Base-by-base conservation (phyloP, 2,888 invertebrate species). In the Epinotia brunnichana region DNA sequence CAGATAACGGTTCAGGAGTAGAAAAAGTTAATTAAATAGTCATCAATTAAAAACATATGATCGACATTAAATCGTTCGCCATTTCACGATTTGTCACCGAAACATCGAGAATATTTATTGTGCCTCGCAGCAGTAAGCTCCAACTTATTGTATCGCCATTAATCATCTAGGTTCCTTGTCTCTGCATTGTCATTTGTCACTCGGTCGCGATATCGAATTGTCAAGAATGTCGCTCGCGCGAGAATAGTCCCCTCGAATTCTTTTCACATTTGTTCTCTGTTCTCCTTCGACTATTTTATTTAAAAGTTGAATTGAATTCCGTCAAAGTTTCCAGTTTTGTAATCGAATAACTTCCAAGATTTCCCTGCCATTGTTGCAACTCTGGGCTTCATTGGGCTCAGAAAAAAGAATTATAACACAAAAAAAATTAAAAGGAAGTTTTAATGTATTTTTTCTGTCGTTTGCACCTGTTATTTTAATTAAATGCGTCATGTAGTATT, bases 281-380 rank as follows among this genome's bases (percentile, higher is more conserved):
- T 35, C n/a, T n/a, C 24, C 70, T 53, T 67, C 44, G 61, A 72
- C 67, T 73, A 63, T 73, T 73, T 62, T 62, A 69, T 73, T 69
- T 69, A 53, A 73, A 73, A 73, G 63, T 73, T 73, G 68, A 73
- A 73, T 73, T 63, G 69, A 73, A 73, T 59, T 51, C 68, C 69
- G 73, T 73, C 73, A 73, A 73, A 73, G 73, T 73, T 73, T 53
- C 53, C 24, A 63, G 29, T 69, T 73, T 69, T 69, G 63, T 73
- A 73, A 73, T 73, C 68, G 73, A 73, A 73, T 73, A 73, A 73
- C 51, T 73, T 73, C 59, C 73, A 44, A 69, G 63, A 73, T 59
- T 73, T 73, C 53, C 53, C 57, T 57, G 62, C 57, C 63, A 59
- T 73, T 69, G 63, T 69, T 73, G 73, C 73, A 73, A 24, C 13